Evolutionary conservation across 1,140 invertebrate genomes (phyloP).

Genomic region (Drosophila truncata): DNA sequence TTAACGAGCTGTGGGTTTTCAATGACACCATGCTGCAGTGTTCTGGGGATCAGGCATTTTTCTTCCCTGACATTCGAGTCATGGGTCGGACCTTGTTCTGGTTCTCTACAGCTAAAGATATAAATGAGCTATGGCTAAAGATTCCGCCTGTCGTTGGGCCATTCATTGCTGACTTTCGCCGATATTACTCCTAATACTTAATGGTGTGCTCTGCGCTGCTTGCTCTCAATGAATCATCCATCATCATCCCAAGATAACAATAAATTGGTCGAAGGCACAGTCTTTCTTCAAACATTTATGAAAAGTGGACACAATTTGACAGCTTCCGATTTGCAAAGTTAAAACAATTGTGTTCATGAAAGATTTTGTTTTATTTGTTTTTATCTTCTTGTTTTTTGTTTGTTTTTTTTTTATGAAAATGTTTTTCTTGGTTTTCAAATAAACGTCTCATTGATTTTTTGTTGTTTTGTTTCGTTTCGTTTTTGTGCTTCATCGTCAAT

Average conservation of each 20-base stretch:
- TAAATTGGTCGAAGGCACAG: slow-evolving; percentile 18
- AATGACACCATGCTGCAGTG: background rate
- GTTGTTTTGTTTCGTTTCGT: slow-evolving; percentile 43
- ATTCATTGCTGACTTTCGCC: slow-evolving; percentile 45
- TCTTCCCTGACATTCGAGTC: background rate
- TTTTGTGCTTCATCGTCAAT: slow-evolving; percentile 68
- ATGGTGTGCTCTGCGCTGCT: slow-evolving; percentile 63
- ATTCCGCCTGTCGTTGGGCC: slow-evolving; percentile 11
- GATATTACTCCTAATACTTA: slow-evolving; percentile 16
- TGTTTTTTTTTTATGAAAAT: slow-evolving; percentile 69
- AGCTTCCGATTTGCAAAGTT: slow-evolving; percentile 49
- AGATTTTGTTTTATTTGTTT: slow-evolving; percentile 75
- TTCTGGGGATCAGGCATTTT: slow-evolving; percentile 29
- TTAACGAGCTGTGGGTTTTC: background rate
- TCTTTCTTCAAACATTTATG: slow-evolving; percentile 55
- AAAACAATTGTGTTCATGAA: slow-evolving; percentile 71
- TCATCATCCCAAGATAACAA: slow-evolving; percentile 65
- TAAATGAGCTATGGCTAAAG: slow-evolving; percentile 20
- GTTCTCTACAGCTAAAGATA: slow-evolving; percentile 36
- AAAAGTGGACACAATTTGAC: slow-evolving; percentile 46
- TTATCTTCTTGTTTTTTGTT: slow-evolving; percentile 45
- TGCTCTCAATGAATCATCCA: slow-evolving; percentile 62
- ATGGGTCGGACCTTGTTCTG: slow-evolving; percentile 12
- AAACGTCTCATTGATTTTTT: slow-evolving; percentile 34
- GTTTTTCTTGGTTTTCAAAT: slow-evolving; percentile 57